phyloP scores from a whole-genome alignment of 1,140 invertebrate genomes.

The Steinernema feltiae region DNA sequence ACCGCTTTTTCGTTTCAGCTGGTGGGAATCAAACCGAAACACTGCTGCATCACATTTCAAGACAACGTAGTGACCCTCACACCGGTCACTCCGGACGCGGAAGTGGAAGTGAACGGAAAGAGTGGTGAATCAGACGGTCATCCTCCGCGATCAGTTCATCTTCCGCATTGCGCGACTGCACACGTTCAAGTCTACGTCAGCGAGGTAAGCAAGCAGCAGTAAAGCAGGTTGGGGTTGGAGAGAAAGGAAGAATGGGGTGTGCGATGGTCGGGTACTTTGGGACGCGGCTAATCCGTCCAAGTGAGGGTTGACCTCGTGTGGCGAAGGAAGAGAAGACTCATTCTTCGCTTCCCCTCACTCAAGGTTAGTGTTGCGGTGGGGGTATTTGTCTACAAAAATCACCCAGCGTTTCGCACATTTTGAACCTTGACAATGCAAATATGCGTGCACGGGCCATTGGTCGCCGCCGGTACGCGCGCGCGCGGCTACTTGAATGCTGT shows the following conservation, averaged over 20 bases:
- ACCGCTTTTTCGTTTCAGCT: neutral
- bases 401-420: neutral
- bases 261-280: neutral
- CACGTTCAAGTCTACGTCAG: conserved; percentile 11
- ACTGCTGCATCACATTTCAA: conserved; percentile 40
- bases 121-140: neutral
- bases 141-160: neutral
- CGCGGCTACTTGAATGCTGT: conserved; percentile 7
- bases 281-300: neutral
- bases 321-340: neutral
- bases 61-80: conserved; percentile 44
- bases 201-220: neutral
- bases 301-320: neutral
- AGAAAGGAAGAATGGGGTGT: neutral
- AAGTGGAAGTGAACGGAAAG: conserved; percentile 34
- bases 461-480: neutral
- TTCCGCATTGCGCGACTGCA: neutral
- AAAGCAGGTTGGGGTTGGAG: neutral
- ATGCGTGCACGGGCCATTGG: conserved; percentile 4
- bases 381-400: no score
- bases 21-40: conserved; percentile 11
- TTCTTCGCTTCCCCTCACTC: neutral
- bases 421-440: conserved; percentile 13
- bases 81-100: conserved; percentile 30
- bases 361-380: no score